Percentiles rank a stretch among this genome's conserved stretches.
phyloP scores from a whole-genome alignment of 2,797 vertebrate species.

The Buphagus erythrorhynchus region DNA sequence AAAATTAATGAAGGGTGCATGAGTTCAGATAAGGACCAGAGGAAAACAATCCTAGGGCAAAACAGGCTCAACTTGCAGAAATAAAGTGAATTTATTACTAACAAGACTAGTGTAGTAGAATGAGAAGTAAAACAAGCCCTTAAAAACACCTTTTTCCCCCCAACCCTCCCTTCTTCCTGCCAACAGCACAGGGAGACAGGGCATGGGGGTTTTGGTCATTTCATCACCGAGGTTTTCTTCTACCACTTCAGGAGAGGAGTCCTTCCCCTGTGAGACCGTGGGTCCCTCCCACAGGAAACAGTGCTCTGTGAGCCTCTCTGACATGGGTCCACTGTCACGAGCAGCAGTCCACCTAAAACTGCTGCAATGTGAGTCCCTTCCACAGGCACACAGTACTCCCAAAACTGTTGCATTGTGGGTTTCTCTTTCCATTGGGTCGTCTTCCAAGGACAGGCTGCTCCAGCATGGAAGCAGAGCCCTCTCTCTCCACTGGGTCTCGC shows the following conservation, averaged over 20 bases:
- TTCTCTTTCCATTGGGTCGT: not conserved
- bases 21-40: not conserved
- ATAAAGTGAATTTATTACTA: not conserved
- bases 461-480: not conserved
- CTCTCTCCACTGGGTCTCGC: not conserved
- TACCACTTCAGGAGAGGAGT: not conserved
- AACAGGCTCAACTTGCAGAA: not conserved
- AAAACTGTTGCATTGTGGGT: fast-evolving
- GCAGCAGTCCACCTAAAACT: not conserved
- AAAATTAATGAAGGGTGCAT: not conserved
- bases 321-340: fast-evolving
- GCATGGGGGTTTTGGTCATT: not conserved
- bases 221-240: fast-evolving
- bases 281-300: not conserved
- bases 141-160: fast-evolving
- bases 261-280: fast-evolving
- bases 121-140: not conserved
- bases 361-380: not conserved
- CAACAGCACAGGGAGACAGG: not conserved
- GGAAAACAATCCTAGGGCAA: not conserved
- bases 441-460: not conserved
- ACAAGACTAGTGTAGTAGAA: not conserved
- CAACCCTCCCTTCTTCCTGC: not conserved
- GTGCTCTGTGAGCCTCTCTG: not conserved
- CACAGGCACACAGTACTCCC: not conserved